phyloP scores from a whole-genome alignment of 2,113 vertebrate genomes.

The Labeo catla region DNA sequence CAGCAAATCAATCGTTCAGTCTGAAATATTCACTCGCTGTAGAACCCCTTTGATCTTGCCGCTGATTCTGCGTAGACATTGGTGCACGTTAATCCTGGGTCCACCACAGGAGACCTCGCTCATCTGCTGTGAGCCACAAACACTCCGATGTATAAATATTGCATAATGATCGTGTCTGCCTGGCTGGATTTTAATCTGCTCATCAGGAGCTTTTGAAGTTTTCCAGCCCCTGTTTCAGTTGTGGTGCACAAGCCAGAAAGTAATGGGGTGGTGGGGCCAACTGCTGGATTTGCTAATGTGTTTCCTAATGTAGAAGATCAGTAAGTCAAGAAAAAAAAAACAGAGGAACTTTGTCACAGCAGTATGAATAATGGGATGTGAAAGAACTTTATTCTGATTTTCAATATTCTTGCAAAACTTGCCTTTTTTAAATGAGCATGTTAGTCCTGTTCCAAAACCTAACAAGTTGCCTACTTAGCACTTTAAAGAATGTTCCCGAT shows the following conservation, averaged over 20 bases:
- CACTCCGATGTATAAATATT: slow-evolving; percentile 68
- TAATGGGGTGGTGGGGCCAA: slow-evolving; percentile 17
- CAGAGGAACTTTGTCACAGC: not conserved
- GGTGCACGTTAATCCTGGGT: slow-evolving; percentile 72
- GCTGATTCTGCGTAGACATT: slow-evolving; percentile 66
- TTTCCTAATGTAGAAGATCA: slow-evolving; percentile 27
- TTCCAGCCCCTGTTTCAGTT: slow-evolving; percentile 61
- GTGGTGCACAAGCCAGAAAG: slow-evolving; percentile 21
- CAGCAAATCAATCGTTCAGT: slow-evolving; percentile 62
- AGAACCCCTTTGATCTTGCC: slow-evolving; percentile 72
- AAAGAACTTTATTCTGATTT: not conserved
- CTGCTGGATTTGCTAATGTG: slow-evolving; percentile 31
- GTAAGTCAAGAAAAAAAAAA: not conserved
- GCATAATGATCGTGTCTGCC: slow-evolving; percentile 58
- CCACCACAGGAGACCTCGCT: slow-evolving; percentile 69
- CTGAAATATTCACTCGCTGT: slow-evolving; percentile 58
- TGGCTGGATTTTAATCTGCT: slow-evolving; percentile 61
- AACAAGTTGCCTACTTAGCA: not conserved
- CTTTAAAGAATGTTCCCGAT: not conserved
- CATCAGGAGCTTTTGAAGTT: slow-evolving; percentile 44
- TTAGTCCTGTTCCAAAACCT: not conserved
- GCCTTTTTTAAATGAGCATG: not conserved
- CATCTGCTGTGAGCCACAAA: slow-evolving; percentile 62
- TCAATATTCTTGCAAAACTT: not conserved
- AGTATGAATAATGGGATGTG: not conserved